A percentile compares a stretch with the other conserved stretches of the same genome.
Evolutionary conservation across 1,140 invertebrate species (phyloP).

Genomic region (Hyphantria cunea): DNA sequence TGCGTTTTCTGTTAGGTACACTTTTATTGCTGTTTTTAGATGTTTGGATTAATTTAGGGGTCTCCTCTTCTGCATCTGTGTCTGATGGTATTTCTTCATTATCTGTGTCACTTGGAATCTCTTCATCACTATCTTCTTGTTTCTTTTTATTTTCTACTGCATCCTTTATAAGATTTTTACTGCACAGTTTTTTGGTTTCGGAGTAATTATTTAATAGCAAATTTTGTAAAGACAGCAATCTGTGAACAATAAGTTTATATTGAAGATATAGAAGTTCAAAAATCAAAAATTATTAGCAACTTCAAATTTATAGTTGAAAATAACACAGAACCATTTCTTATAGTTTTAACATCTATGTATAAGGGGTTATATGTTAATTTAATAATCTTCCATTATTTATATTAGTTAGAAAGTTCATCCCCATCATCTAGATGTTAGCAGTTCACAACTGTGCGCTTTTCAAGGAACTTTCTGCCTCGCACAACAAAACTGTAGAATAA

Average conservation of each 20-base stretch:
- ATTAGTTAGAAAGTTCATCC: no score
- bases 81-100: slow-evolving; percentile 77
- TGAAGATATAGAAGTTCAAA: no score
- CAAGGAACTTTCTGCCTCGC: no score
- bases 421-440: no score
- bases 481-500: no score
- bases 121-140: slow-evolving; percentile 80
- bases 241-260: slow-evolving; percentile 48
- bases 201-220: slow-evolving; percentile 84
- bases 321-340: no score
- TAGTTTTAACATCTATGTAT: no score
- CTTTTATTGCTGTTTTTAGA: slow-evolving; percentile 34
- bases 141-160: slow-evolving; percentile 39
- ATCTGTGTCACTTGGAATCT: slow-evolving; percentile 83
- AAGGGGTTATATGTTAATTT: no score
- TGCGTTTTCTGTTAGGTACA: slow-evolving; percentile 81
- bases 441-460: no score
- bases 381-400: no score
- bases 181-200: slow-evolving; percentile 83
- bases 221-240: slow-evolving; percentile 78
- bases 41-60: slow-evolving; percentile 15
- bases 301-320: no score
- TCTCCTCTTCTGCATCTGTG: slow-evolving; percentile 59
- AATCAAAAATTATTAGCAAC: no score
- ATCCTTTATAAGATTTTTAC: slow-evolving; percentile 33